Evolutionary conservation across 2,113 vertebrate species (phyloP).

Genomic region (Pseudonaja textilis): DNA sequence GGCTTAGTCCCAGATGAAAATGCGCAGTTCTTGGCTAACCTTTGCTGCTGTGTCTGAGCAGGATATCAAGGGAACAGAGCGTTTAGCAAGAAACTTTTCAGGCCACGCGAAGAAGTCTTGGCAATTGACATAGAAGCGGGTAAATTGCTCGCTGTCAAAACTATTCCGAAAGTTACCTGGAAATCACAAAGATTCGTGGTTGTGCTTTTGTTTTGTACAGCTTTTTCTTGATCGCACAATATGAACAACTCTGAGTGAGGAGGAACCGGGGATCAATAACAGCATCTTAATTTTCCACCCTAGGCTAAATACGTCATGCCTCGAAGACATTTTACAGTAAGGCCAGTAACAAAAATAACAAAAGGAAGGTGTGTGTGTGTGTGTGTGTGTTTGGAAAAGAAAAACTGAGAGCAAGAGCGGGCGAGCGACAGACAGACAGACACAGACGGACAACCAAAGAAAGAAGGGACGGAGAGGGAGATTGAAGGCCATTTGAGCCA

Average conservation of each 20-base stretch:
- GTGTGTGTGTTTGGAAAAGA: not conserved
- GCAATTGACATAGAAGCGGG: constrained; percentile 57
- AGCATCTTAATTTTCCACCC: not conserved
- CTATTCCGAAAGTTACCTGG: constrained; percentile 54
- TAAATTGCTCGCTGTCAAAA: constrained; percentile 62
- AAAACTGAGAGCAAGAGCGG: not conserved
- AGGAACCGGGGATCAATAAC: constrained; percentile 37
- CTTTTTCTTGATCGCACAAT: constrained; percentile 50
- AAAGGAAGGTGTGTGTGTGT: too few relatives aligned
- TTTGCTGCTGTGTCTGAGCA: not conserved
- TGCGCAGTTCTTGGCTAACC: not conserved
- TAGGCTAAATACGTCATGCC: not conserved
- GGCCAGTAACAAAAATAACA: not conserved
- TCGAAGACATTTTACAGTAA: not conserved
- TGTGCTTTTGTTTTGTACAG: constrained; percentile 20
- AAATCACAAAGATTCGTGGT: constrained; percentile 59
- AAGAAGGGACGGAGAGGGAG: too few relatives aligned
- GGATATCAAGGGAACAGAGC: not conserved
- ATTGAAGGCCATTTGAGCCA: not conserved
- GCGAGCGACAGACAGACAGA: not conserved
- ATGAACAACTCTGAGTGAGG: constrained; percentile 28
- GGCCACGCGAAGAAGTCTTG: constrained; percentile 47
- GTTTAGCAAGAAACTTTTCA: constrained; percentile 50
- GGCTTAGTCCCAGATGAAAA: not conserved
- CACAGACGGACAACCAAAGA: not conserved